Evolutionary conservation across 2,888 invertebrate species (phyloP).

Genomic region (Athalia circularis): DNA sequence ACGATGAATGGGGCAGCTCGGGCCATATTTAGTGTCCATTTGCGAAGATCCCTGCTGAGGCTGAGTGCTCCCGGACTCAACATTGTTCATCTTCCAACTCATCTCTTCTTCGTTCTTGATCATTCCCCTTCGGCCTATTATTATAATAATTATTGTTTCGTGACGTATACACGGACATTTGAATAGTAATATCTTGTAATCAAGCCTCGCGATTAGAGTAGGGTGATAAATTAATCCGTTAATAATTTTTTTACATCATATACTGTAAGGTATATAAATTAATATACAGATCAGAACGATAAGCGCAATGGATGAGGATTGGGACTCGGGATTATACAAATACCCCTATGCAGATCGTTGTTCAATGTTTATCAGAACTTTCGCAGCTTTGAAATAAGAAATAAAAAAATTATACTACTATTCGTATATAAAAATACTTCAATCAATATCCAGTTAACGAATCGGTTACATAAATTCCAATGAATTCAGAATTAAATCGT

Average conservation of each 20-base stretch:
- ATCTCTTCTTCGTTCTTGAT: conserved; percentile 47
- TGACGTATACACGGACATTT: conserved; percentile 30
- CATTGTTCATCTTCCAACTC: conserved; percentile 47
- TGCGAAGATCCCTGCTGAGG: conserved; percentile 41
- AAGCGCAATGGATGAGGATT: too few species aligned
- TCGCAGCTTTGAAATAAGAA: too few species aligned
- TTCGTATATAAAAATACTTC: background rate
- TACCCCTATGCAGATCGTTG: too few species aligned
- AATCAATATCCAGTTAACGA: too few species aligned
- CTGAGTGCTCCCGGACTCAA: conserved; percentile 49
- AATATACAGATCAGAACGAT: too few species aligned
- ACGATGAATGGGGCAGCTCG: conserved; percentile 38
- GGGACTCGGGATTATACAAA: too few species aligned
- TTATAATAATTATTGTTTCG: conserved; percentile 13
- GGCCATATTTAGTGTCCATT: conserved; percentile 47
- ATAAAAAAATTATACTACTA: too few species aligned
- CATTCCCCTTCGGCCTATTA: conserved; percentile 55
- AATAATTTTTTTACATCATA: background rate
- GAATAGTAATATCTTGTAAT: conserved; percentile 31
- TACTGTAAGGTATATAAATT: background rate
- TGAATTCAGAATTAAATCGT: background rate
- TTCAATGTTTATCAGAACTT: too few species aligned
- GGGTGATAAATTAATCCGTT: conserved; percentile 4
- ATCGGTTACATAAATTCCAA: background rate
- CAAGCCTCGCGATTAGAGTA: conserved; percentile 7